Base-by-base conservation (phyloP, 2,888 invertebrate genomes). In the Hesperia comma region DNA sequence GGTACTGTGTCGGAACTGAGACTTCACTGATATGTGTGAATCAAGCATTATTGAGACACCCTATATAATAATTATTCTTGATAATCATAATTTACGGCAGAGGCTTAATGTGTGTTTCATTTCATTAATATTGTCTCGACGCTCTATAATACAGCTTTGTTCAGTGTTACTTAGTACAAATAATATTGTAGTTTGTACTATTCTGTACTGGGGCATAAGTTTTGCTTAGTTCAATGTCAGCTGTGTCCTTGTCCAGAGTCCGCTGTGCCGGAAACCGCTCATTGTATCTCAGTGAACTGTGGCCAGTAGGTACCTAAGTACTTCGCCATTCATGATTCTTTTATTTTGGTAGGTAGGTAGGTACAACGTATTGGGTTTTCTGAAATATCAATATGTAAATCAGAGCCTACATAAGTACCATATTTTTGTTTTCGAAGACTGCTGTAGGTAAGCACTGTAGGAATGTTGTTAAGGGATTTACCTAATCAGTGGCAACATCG, bases 221-320 rank as follows among this genome's bases (percentile, higher is more conserved):
- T 32, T 53, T 26, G n/a, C 32, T 53, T 49, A 49, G 51, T 37
- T 15, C 37, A 51, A 53, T 66, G 58, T 83, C 83, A 84, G 82
- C 79, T 80, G 83, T 81, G 89, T 87, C 88, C 89, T 90, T 87
- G 89, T 81, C 82, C 75, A 75, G 73, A 70, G 74, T 71, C 72
- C 77, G 79, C 75, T 77, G 37, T 37, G 57, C 57, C 56, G 63
- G 63, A 57, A 57, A 51, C 41, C 40, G 79, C 86, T 90, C 83
- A 84, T 92, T 91, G 87, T 85, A 82, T 79, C 79, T 81, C 85
- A 77, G 81, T 87, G 88, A 88, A 88, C 88, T 83, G 86, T 85
- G 86, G 77, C 82, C 84, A 79, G 71, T n/a, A n/a, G n/a, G n/a
- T n/a, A n/a, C n/a, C n/a, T n/a, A n/a, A n/a, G n/a, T 70, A 76